Conservation (phyloP, 2,113 vertebrate species). For the Peucedramus taeniatus region DNA sequence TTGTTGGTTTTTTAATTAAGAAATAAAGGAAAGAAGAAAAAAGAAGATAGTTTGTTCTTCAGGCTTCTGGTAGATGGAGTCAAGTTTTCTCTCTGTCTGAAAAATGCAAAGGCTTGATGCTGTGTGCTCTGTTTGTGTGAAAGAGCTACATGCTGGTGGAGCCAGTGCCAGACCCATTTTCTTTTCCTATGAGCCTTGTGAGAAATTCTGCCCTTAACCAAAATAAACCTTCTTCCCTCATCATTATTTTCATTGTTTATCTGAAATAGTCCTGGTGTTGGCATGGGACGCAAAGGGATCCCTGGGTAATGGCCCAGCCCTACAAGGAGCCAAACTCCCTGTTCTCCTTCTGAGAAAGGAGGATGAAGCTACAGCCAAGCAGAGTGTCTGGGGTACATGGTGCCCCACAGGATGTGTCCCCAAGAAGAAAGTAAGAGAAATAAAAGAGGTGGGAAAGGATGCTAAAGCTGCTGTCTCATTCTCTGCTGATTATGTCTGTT, state of each 20-base stretch:
- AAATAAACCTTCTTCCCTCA: not conserved
- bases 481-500: not conserved
- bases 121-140: not conserved
- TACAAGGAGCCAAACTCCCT: not conserved
- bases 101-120: not conserved
- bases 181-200: not conserved
- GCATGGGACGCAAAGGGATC: not conserved
- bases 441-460: not conserved
- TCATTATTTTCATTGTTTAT: not conserved
- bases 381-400: not conserved
- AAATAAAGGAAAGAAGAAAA: not conserved
- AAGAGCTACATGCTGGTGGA: not conserved
- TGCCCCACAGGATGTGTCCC: not conserved
- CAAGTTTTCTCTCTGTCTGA: not conserved
- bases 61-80: not conserved
- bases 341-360: not conserved
- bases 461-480: constrained; percentile 21
- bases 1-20: rapidly evolving
- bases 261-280: not conserved
- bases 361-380: not conserved
- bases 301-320: not conserved
- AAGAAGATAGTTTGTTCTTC: rapidly evolving
- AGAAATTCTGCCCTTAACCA: not conserved
- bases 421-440: not conserved
- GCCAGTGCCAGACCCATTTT: not conserved